These are phyloP conservation scores for Ephydatia muelleri DNA, from an alignment of 37 sponge, comb jelly and placozoan species.

Conservation along the genomic window DNA sequence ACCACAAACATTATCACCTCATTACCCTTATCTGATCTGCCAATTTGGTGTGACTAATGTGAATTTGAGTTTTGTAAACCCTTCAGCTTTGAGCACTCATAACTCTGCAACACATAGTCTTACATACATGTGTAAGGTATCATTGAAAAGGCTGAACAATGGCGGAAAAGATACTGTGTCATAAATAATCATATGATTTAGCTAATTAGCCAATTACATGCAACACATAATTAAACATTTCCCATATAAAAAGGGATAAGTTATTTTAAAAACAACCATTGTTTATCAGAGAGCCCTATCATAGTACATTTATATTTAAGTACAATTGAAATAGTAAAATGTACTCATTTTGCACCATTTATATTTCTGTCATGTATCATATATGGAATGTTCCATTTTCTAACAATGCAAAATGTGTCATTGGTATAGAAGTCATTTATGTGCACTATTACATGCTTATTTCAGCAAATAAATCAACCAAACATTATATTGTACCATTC, in stretches of 20 bases:
- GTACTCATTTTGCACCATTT: background rate
- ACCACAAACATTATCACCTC: too few relatives aligned
- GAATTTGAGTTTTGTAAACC: background rate
- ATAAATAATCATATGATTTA: background rate
- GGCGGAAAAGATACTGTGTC: background rate
- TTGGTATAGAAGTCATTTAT: background rate
- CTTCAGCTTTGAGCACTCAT: background rate
- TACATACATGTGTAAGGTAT: background rate
- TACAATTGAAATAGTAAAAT: background rate
- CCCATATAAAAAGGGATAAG: background rate
- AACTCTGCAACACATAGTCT: background rate
- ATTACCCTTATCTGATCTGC: too few relatives aligned
- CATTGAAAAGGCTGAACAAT: background rate
- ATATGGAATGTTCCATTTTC: too few relatives aligned
- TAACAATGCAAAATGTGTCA: background rate
- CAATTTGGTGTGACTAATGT: background rate
- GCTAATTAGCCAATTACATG: background rate
- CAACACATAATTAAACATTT: background rate
- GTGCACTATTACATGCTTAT: background rate
- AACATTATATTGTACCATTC: background rate
- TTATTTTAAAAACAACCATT: background rate
- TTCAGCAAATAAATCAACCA: background rate
- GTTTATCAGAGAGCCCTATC: background rate
- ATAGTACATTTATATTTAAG: background rate
- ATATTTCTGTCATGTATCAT: background rate